These are phyloP conservation scores for Drosophila erecta DNA, from an alignment of 1,140 invertebrate genomes.

Conservation along the genomic window DNA sequence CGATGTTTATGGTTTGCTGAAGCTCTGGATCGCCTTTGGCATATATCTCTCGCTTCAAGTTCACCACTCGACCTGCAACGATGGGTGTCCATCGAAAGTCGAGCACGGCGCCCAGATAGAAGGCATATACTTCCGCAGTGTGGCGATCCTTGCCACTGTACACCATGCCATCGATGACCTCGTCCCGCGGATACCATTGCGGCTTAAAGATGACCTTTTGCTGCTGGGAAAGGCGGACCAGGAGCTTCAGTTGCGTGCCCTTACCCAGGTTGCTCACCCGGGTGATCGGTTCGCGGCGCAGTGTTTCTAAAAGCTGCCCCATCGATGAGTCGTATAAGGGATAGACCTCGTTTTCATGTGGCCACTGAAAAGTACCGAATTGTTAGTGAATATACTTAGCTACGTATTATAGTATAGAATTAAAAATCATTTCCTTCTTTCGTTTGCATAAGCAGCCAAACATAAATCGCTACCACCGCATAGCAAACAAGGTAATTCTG, in stretches of 20 bases:
- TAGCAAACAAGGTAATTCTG: no score
- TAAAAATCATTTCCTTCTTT: background rate
- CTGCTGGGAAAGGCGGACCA: constrained; percentile 91
- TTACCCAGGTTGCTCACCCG: constrained; percentile 90
- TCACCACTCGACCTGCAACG: constrained; percentile 90
- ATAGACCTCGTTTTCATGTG: constrained; percentile 88
- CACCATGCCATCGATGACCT: constrained; percentile 91
- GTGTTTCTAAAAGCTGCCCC: constrained; percentile 89
- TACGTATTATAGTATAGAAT: no score
- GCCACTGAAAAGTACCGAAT: constrained; percentile 87
- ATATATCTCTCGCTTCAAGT: constrained; percentile 90
- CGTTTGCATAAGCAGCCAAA: background rate
- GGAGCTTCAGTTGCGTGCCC: constrained; percentile 96
- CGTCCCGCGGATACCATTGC: constrained; percentile 92
- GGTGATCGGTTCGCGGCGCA: constrained; percentile 89
- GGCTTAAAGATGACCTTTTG: constrained; percentile 96
- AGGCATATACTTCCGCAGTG: constrained; percentile 97
- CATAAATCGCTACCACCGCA: background rate
- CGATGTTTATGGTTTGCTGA: constrained; percentile 84
- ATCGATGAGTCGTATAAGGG: constrained; percentile 88
- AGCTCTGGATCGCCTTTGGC: constrained; percentile 89
- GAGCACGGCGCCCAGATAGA: constrained; percentile 93
- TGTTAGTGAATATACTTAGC: no score
- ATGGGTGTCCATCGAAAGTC: constrained; percentile 92
- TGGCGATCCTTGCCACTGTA: constrained; percentile 96